phyloP scores from a whole-genome alignment of 2,888 invertebrate genomes.

The Rotaria magnacalcarata region DNA sequence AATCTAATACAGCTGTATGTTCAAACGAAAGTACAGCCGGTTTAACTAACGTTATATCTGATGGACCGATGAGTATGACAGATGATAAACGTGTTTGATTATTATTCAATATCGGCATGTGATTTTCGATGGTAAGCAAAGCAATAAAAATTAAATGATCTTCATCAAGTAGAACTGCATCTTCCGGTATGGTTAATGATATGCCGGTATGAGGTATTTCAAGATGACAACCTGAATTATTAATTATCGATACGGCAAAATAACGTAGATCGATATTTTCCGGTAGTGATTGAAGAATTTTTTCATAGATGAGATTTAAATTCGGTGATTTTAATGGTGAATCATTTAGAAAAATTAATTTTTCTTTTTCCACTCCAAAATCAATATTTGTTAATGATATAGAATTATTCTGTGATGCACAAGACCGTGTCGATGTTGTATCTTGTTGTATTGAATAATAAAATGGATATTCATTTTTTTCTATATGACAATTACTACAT shows the following conservation, averaged over 20 bases:
- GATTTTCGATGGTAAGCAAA: neutral
- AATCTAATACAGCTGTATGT: constrained; percentile 35
- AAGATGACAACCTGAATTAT: constrained; percentile 36
- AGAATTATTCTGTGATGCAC: constrained; percentile 23
- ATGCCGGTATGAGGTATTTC: constrained; percentile 39
- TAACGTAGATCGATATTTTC: neutral
- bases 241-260: neutral
- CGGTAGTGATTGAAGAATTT: neutral
- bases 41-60: constrained; percentile 26
- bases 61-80: constrained; percentile 16
- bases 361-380: neutral
- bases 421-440: neutral
- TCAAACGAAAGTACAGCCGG: constrained; percentile 40
- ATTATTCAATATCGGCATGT: neutral
- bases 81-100: constrained; percentile 29
- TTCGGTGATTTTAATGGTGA: neutral
- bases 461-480: constrained; percentile 30
- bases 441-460: constrained; percentile 35
- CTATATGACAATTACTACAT: neutral
- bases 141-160: constrained; percentile 19
- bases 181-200: constrained; percentile 38
- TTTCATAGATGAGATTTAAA: constrained; percentile 28
- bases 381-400: constrained; percentile 8
- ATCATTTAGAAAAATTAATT: neutral
- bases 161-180: constrained; percentile 32